Conservation (phyloP, 2,888 invertebrate genomes). For the Leptinotarsa rubiginosa region DNA sequence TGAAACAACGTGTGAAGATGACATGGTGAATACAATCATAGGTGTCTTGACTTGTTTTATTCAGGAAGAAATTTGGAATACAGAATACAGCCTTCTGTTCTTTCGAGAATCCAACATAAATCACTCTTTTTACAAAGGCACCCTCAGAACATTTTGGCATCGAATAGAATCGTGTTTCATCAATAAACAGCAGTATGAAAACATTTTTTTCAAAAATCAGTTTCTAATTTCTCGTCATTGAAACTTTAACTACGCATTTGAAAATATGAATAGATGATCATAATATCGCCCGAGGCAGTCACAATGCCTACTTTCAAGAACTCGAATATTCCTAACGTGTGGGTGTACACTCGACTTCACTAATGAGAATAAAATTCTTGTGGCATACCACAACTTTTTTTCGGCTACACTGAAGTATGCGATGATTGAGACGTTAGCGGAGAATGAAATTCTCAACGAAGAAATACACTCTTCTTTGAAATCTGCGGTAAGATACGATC, state of each 20-base stretch:
- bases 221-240: neutral
- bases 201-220: neutral
- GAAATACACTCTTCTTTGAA: constrained; percentile 7
- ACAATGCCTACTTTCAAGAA: neutral
- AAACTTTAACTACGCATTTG: neutral
- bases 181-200: no score
- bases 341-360: constrained; percentile 13
- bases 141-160: no score
- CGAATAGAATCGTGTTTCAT: no score
- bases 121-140: no score
- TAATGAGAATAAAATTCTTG: constrained; percentile 13
- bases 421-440: constrained; percentile 19
- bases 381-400: constrained; percentile 17
- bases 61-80: no score
- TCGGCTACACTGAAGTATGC: constrained; percentile 5
- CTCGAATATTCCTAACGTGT: constrained; percentile 10
- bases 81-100: no score
- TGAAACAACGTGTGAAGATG: no score
- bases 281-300: neutral
- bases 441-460: constrained; percentile 11
- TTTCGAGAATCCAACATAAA: no score
- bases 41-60: no score
- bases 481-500: constrained; percentile 16
- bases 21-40: no score
- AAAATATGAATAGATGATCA: constrained; percentile 2